These are phyloP conservation scores for Metalampra italica DNA, from an alignment of 2,888 invertebrate genomes.

Conservation along the genomic window DNA sequence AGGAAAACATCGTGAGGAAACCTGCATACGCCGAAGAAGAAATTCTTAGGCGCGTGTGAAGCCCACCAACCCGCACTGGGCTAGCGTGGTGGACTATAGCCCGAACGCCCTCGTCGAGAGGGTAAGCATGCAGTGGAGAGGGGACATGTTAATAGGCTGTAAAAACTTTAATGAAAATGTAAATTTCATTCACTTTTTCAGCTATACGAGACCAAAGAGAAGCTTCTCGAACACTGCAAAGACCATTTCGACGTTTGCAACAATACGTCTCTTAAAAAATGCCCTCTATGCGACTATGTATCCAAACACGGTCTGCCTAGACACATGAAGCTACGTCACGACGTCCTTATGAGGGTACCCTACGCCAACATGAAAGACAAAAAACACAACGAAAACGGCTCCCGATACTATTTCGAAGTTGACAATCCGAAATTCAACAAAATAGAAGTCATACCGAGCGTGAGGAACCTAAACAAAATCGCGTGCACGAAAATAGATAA, in stretches of 20 bases:
- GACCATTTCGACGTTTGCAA: constrained; percentile 56
- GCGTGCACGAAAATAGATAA: constrained; percentile 45
- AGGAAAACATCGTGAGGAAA: too few species aligned
- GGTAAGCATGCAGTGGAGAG: too few species aligned
- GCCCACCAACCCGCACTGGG: too few species aligned
- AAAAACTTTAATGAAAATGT: too few species aligned
- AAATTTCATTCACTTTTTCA: constrained; percentile 25
- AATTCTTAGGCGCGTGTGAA: too few species aligned
- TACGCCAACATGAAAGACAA: constrained; percentile 33
- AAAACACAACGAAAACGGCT: constrained; percentile 22
- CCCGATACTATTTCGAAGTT: constrained; percentile 42
- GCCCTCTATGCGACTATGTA: constrained; percentile 51
- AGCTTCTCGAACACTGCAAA: constrained; percentile 47
- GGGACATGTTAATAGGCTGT: too few species aligned
- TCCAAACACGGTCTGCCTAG: constrained; percentile 28
- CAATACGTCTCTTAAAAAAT: constrained; percentile 46
- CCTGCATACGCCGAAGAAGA: too few species aligned
- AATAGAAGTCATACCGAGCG: constrained; percentile 56
- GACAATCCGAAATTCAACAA: constrained; percentile 26
- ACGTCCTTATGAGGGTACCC: not conserved
- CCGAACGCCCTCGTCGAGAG: too few species aligned
- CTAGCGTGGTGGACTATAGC: too few species aligned
- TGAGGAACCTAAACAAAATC: constrained; percentile 47
- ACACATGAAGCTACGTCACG: constrained; percentile 32
- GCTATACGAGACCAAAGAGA: constrained; percentile 50